phyloP scores from a whole-genome alignment of 2,888 invertebrate species.

The Hirtodrosophila trivittata region DNA sequence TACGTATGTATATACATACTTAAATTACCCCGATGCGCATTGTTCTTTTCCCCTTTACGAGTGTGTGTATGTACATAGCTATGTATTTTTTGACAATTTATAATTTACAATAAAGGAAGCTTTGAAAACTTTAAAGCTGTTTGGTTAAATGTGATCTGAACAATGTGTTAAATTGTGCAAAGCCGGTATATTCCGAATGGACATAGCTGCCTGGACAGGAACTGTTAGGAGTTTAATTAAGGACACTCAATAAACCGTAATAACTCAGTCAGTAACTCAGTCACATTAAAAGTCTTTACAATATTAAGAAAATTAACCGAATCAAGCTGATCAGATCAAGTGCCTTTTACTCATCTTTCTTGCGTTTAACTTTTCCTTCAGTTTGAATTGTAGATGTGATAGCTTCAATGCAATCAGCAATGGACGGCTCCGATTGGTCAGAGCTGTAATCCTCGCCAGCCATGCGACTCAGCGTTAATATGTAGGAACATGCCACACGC shows the following conservation, averaged over 20 bases:
- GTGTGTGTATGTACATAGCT: not conserved
- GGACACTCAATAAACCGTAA: slow-evolving; percentile 25
- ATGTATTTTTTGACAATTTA: slow-evolving; percentile 12
- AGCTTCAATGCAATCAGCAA: slow-evolving; percentile 91
- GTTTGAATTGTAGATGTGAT: slow-evolving; percentile 97
- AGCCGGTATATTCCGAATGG: slow-evolving; percentile 1
- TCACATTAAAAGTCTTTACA: slow-evolving; percentile 43
- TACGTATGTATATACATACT: slow-evolving; percentile 17
- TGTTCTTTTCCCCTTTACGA: slow-evolving; percentile 29
- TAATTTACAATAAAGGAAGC: slow-evolving; percentile 35
- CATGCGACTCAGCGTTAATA: slow-evolving; percentile 92
- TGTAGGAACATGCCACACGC: slow-evolving; percentile 96
- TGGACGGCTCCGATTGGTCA: slow-evolving; percentile 86
- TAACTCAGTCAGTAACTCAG: slow-evolving; percentile 25
- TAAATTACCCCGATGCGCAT: slow-evolving; percentile 14
- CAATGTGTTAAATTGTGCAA: slow-evolving; percentile 19
- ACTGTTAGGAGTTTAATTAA: slow-evolving; percentile 30
- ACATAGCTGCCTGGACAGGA: slow-evolving; percentile 30
- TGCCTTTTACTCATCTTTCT: slow-evolving; percentile 88
- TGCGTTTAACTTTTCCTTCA: slow-evolving; percentile 94
- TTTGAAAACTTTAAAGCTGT: slow-evolving; percentile 64
- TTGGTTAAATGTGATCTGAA: slow-evolving; percentile 28
- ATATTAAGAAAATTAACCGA: slow-evolving; percentile 5
- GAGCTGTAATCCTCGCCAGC: slow-evolving; percentile 89
- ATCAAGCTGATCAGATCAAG: not conserved